A percentile compares a stretch with the other conserved stretches of the same genome.
Conservation (phyloP, 1,140 invertebrate species). For the Heliconius melpomene region DNA sequence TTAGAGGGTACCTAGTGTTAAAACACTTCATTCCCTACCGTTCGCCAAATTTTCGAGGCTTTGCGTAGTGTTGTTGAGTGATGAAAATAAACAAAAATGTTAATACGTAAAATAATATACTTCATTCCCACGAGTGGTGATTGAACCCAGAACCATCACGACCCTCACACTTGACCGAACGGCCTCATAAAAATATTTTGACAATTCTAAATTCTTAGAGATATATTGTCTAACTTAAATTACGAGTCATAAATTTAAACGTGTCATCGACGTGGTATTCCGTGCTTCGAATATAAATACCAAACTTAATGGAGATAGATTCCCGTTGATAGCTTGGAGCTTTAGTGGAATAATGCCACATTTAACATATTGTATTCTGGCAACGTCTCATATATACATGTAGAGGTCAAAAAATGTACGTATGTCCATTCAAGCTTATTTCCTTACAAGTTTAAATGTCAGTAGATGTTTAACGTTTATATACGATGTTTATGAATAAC, state of each 20-base stretch:
- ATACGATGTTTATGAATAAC: neutral
- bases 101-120: too few species aligned
- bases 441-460: neutral
- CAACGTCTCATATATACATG: slow-evolving; percentile 24
- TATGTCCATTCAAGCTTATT: neutral
- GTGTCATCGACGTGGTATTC: slow-evolving; percentile 21
- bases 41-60: too few species aligned
- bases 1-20: too few species aligned
- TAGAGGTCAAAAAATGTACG: neutral
- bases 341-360: slow-evolving; percentile 37
- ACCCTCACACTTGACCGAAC: too few species aligned
- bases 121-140: too few species aligned
- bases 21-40: too few species aligned
- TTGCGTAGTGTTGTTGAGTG: too few species aligned
- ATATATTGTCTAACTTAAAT: slow-evolving; percentile 1
- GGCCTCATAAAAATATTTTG: neutral
- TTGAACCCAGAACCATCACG: too few species aligned
- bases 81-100: too few species aligned
- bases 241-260: slow-evolving; percentile 29
- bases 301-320: slow-evolving; percentile 27
- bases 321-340: slow-evolving; percentile 21
- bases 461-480: neutral
- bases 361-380: slow-evolving; percentile 30
- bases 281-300: slow-evolving; percentile 37
- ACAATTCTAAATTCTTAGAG: neutral